Evolutionary conservation across 2,888 invertebrate species (phyloP), one percentile per base, ranked within the genome.

Genomic region (Yponomeuta cagnagella): DNA sequence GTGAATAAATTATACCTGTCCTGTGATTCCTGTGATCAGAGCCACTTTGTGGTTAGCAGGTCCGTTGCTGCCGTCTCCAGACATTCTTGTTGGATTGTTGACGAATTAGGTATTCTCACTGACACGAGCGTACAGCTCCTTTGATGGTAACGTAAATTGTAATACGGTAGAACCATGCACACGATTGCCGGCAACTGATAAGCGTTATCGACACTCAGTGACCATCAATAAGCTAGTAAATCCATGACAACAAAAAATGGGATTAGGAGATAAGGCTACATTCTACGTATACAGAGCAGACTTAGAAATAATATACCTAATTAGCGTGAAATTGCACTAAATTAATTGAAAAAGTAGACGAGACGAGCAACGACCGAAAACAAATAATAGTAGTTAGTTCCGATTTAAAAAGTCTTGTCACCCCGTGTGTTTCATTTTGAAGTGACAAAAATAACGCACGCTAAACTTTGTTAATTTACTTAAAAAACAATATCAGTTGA

Each of bases 21-120:
- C 99, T 64, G 98, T 98, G 73, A 99, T 98, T 76, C 99, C 99
- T 73, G 99, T 99, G 80, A 99, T 96, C 72, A 99, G 92, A 12
- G 99, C 99, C 69, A 98, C 94, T 87, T 95, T 96, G 78, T 86
- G 91, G 71, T 83, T 86, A 48, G 75, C 79, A 72, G 77, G 78
- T 2, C 70, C 66, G 52, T 73, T 75, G 1, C 86, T 77, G 12
- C 80, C 80, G 77, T 90, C 90, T 12, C 88, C 91, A 8, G 89
- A 88, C 92, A 92, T 92, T 73, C 72, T 81, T 52, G 3, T 15
- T 10, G 37, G 63, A 8, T 63, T 65, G 33, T 33, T 33, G 23
- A 58, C 15, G 52, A 58, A 15, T 58, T 2, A 15, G 12, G 3
- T 58, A 15, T 58, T 58, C 52, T 58, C 15, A 15, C 43, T 68